Evolutionary conservation across 30 jellyfish, hydroid and myxozoan species (phyloP).

Genomic region (Aurelia aurita): DNA sequence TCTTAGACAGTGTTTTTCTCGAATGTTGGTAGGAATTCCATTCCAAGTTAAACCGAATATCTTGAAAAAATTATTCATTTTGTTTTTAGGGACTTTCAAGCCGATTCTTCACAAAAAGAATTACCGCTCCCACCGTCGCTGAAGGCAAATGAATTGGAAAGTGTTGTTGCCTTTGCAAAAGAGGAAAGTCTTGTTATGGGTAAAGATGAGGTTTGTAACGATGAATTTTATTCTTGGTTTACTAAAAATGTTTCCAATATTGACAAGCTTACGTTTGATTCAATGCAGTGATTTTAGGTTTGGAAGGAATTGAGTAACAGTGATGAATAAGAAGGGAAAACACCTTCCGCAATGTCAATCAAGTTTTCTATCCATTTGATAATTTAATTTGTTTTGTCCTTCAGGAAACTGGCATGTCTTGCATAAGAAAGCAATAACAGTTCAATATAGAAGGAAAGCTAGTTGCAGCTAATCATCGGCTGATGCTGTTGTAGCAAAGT

Average conservation of each 20-base stretch:
- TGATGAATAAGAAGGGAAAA: too few species aligned
- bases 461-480: too few species aligned
- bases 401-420: constrained; percentile 20
- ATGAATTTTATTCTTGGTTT: not conserved
- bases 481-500: too few species aligned
- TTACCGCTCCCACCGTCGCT: constrained; percentile 48
- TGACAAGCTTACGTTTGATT: too few species aligned
- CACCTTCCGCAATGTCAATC: too few species aligned
- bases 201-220: constrained; percentile 9
- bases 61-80: too few species aligned
- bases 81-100: constrained; percentile 3
- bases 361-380: not conserved
- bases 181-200: constrained; percentile 1
- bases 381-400: not conserved
- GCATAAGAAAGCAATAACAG: not conserved
- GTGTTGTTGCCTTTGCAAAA: constrained; percentile 6
- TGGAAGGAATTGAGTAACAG: too few species aligned
- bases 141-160: constrained; percentile 29
- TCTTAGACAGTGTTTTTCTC: too few species aligned
- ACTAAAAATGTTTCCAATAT: too few species aligned
- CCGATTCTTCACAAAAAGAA: constrained; percentile 3
- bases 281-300: too few species aligned
- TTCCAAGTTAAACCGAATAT: too few species aligned
- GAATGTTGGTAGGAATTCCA: too few species aligned
- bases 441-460: not conserved